These are phyloP conservation scores for Diogma glabrata DNA, from an alignment of 2,888 invertebrate genomes.

Conservation along the genomic window DNA sequence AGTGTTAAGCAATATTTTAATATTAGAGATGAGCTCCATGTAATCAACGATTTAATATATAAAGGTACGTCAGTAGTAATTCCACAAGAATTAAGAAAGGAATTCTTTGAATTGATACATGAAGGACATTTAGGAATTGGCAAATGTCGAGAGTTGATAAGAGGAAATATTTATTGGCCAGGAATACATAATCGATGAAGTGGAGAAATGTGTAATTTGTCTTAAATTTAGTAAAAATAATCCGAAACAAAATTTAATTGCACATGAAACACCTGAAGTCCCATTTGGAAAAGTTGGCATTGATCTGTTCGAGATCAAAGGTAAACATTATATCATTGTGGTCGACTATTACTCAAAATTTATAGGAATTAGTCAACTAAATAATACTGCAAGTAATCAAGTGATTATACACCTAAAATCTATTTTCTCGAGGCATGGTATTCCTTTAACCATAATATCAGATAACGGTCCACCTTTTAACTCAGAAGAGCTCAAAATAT, in stretches of 20 bases:
- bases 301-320: too few species aligned
- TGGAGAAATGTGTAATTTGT: background rate
- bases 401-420: too few species aligned
- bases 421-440: background rate
- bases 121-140: conserved; percentile 22
- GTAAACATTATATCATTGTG: too few species aligned
- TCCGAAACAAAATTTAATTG: conserved; percentile 10
- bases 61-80: conserved; percentile 17
- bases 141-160: conserved; percentile 18
- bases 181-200: background rate
- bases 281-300: conserved; percentile 15
- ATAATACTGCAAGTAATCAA: too few species aligned
- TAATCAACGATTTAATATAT: conserved; percentile 10
- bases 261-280: background rate
- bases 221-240: too few species aligned
- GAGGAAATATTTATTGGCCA: background rate
- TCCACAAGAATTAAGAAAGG: conserved; percentile 14
- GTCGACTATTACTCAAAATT: conserved; percentile 15
- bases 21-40: background rate
- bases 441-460: background rate
- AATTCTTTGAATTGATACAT: conserved; percentile 17
- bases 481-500: background rate
- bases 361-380: too few species aligned
- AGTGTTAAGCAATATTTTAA: background rate
- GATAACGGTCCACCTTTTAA: background rate